Conservation (phyloP, 2,888 invertebrate species). For the Neoascia interrupta region DNA sequence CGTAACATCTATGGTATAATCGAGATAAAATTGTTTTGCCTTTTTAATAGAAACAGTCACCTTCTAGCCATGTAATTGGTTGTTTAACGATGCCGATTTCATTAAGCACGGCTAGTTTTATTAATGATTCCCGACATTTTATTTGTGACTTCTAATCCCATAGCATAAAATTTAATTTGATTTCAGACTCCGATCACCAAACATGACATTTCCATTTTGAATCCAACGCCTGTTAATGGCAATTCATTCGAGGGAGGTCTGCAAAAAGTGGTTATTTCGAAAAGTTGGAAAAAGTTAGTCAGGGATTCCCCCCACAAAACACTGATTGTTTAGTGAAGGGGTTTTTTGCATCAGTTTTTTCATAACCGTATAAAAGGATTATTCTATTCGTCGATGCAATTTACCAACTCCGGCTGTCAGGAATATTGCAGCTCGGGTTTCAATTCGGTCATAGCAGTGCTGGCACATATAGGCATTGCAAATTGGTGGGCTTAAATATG, state of each 20-base stretch:
- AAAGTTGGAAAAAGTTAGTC: constrained; percentile 9
- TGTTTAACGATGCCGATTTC: constrained; percentile 11
- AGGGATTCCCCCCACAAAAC: too few relatives aligned
- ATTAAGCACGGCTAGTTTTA: constrained; percentile 30
- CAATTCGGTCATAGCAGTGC: constrained; percentile 53
- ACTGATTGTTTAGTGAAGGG: too few relatives aligned
- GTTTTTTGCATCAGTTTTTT: constrained; percentile 17
- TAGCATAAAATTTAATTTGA: constrained; percentile 66
- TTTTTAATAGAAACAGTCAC: constrained; percentile 1
- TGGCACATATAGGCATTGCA: constrained; percentile 55
- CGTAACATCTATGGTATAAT: neutral
- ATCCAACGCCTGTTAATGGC: constrained; percentile 3
- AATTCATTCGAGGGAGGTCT: constrained; percentile 17
- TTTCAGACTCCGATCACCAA: constrained; percentile 50
- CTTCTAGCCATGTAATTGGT: constrained; percentile 7
- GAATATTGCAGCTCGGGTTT: constrained; percentile 35
- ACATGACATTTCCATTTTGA: constrained; percentile 59
- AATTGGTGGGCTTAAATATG: constrained; percentile 61
- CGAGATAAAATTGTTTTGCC: too few relatives aligned
- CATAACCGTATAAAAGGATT: constrained; percentile 58
- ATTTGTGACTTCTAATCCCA: too few relatives aligned
- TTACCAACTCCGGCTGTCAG: constrained; percentile 14
- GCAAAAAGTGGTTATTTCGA: constrained; percentile 6
- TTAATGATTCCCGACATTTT: constrained; percentile 28
- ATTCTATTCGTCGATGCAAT: constrained; percentile 50